These are phyloP conservation scores for Syngnathus typhle DNA, from an alignment of 2,113 vertebrate genomes.

Conservation along the genomic window DNA sequence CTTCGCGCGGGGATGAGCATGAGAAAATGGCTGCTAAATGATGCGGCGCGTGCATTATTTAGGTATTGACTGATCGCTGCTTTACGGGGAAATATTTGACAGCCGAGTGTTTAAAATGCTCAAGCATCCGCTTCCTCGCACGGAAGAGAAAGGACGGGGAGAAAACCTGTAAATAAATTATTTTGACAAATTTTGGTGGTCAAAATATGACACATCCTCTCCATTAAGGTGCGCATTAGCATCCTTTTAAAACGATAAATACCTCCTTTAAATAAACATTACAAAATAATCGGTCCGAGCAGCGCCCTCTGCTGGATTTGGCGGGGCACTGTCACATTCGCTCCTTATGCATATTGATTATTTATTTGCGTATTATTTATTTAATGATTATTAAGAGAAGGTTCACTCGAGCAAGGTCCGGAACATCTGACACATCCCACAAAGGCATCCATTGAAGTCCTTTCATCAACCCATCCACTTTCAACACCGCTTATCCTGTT, in stretches of 20 bases:
- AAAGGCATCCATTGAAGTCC: background rate
- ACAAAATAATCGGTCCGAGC: no score
- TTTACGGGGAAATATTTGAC: background rate
- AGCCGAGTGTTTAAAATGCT: slow-evolving; percentile 1
- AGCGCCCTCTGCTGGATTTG: no score
- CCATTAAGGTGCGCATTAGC: no score
- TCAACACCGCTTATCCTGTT: no score
- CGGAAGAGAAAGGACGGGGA: background rate
- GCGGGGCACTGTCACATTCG: no score
- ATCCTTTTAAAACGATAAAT: no score
- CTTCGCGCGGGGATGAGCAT: background rate
- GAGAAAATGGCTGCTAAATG: slow-evolving; percentile 10
- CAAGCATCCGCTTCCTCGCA: background rate
- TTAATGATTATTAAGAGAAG: background rate
- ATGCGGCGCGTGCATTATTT: background rate
- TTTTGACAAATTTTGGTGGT: background rate
- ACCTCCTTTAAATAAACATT: background rate
- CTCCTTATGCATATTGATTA: background rate
- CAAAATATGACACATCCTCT: no score
- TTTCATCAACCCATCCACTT: background rate
- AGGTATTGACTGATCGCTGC: slow-evolving; percentile 1
- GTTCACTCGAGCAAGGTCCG: background rate
- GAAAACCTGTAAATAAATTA: background rate
- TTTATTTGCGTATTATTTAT: no score
- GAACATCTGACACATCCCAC: background rate